Base-by-base conservation (phyloP, 2,113 vertebrate genomes). In the Carlito syrichta region DNA sequence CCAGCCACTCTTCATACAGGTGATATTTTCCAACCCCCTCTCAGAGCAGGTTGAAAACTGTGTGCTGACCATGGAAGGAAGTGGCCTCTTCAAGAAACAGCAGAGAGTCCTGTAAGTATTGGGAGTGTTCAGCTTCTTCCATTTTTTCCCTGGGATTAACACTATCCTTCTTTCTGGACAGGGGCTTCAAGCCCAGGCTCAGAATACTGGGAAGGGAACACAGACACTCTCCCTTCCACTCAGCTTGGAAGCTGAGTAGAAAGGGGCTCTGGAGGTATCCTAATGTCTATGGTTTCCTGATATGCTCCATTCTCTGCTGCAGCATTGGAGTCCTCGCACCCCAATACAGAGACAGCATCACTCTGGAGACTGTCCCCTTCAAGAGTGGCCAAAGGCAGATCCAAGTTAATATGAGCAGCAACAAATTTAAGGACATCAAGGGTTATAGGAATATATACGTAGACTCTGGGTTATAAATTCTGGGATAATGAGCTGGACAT, bases 11-110 rank as follows among this genome's bases (percentile, higher is more conserved):
- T 82, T 0, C 2, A 96, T 95, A 1, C 97, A 98, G 38, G 89
- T 99, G 52, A 7, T 96, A 12, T 99, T 99, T 96, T 82, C 68
- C 69, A 99, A 99, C 92, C 99, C 99, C 0, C 74, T 98, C 3
- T 10, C 62, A 0, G 96, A 98, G 58, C 94, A 63, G 0, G 98
- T 99, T 58, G 97, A 6, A 0, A 48, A 98, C 74, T 99, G 99
- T 87, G 48, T 78, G 25, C 58, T 99, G 86, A 98, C 97, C 0
- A 1, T 99, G n/a, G 98, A 98, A 43, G 99, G 99, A 56, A 98
- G 98, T 4, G 99, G 99, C 1, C 88, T 99, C 16, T 63, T 98
- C 23, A 91, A 43, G 45, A 97, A 95, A 78, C 98, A 98, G 62
- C 77, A 97, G 63, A 96, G 93, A 82, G 58, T 98, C 43, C 48